Evolutionary conservation across 37 sponge, comb jelly and placozoan genomes (phyloP).

Genomic region (Agelas oroides): DNA sequence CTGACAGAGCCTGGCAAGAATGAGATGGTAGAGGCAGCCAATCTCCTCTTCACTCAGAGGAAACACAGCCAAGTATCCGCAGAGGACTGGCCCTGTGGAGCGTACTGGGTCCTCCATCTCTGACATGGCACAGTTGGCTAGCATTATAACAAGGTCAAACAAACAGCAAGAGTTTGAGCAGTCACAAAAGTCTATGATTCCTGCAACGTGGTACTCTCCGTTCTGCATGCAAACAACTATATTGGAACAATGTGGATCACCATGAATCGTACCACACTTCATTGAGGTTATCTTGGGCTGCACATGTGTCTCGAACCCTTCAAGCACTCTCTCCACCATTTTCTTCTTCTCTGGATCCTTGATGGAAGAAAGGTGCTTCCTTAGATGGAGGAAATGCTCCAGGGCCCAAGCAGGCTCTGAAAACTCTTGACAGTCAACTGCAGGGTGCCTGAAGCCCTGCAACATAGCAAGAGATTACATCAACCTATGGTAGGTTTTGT

Average conservation of each 20-base stretch:
- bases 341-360: background rate
- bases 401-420: slow-evolving; percentile 21
- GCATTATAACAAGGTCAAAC: slow-evolving; percentile 50
- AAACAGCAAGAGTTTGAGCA: slow-evolving; percentile 28
- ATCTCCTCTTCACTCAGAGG: slow-evolving; percentile 39
- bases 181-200: slow-evolving; percentile 47
- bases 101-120: slow-evolving; percentile 35
- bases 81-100: slow-evolving; percentile 27
- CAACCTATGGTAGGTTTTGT: no score
- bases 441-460: slow-evolving; percentile 8
- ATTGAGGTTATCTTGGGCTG: slow-evolving; percentile 32
- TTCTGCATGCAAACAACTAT: slow-evolving; percentile 4
- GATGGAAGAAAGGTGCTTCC: background rate
- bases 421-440: background rate
- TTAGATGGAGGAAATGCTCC: slow-evolving; percentile 15
- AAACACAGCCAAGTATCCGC: slow-evolving; percentile 29
- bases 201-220: slow-evolving; percentile 6
- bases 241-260: slow-evolving; percentile 48
- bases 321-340: slow-evolving; percentile 29
- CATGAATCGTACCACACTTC: slow-evolving; percentile 36
- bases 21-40: slow-evolving; percentile 41
- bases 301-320: slow-evolving; percentile 10
- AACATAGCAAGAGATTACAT: no score
- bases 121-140: slow-evolving; percentile 32
- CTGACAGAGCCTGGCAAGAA: slow-evolving; percentile 49